A percentile compares a stretch with the other conserved stretches of the same genome.
Evolutionary conservation across 2,113 vertebrate species (phyloP).

Genomic region (Chrysemys picta): DNA sequence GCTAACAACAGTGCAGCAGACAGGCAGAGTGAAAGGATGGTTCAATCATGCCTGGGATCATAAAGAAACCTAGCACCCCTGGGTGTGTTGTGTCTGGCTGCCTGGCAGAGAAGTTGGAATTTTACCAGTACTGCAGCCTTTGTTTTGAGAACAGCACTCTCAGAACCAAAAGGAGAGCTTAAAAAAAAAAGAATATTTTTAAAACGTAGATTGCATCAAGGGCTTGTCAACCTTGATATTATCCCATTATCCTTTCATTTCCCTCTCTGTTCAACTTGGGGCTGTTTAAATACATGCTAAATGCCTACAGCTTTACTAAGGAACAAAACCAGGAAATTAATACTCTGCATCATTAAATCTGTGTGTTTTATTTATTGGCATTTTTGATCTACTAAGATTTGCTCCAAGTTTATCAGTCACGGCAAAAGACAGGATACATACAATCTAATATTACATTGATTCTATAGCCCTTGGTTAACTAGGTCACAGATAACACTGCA

Average conservation of each 20-base stretch:
- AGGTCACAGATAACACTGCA: conserved; percentile 51
- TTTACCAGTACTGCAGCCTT: background rate
- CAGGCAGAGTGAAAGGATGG: background rate
- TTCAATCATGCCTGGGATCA: accelerated
- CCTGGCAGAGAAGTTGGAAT: background rate
- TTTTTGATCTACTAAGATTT: background rate
- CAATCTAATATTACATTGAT: background rate
- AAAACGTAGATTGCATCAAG: background rate
- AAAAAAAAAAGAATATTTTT: background rate
- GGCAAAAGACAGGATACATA: background rate
- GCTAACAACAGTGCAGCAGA: background rate
- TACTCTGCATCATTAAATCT: conserved; percentile 37
- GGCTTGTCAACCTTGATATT: background rate
- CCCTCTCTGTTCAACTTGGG: background rate
- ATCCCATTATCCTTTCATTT: background rate
- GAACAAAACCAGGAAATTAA: background rate
- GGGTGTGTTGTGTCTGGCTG: background rate
- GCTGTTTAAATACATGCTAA: background rate
- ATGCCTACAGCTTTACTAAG: background rate
- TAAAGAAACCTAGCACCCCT: background rate
- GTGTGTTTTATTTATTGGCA: conserved; percentile 26
- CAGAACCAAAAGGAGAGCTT: background rate
- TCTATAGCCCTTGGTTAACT: conserved; percentile 26
- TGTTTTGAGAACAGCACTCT: background rate
- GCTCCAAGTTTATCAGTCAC: background rate